phyloP scores from a whole-genome alignment of 2,113 vertebrate species.

The Semnornis frantzii region DNA sequence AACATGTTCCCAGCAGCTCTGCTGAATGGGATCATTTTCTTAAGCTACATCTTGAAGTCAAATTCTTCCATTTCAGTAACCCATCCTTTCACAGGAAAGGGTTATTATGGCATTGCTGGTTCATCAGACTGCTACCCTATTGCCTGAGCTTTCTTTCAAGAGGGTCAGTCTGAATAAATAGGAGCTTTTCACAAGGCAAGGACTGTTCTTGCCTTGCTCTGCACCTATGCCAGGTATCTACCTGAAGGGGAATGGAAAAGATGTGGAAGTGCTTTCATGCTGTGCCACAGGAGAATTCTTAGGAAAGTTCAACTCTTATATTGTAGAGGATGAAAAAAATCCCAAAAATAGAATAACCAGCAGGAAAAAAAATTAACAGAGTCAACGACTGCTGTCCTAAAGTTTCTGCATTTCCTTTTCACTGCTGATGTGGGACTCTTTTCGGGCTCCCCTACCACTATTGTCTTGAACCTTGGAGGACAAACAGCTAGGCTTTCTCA shows the following conservation, averaged over 20 bases:
- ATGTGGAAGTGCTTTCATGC: neutral
- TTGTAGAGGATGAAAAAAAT: neutral
- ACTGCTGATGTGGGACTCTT: neutral
- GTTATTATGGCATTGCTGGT: neutral
- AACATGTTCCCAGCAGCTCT: neutral
- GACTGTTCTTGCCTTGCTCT: neutral
- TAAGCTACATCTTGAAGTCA: neutral
- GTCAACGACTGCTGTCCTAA: neutral
- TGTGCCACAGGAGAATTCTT: neutral
- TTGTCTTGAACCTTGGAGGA: conserved; percentile 85
- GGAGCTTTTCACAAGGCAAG: neutral
- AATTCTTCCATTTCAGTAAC: neutral
- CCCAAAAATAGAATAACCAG: neutral
- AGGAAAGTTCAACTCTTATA: neutral
- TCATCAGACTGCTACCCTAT: neutral
- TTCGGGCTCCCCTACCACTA: conserved; percentile 63
- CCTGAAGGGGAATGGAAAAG: neutral
- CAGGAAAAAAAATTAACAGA: neutral
- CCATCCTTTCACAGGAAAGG: neutral
- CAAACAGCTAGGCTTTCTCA: conserved; percentile 78
- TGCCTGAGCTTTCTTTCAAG: neutral
- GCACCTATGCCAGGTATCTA: neutral
- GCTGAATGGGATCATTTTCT: neutral
- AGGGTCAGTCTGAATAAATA: neutral
- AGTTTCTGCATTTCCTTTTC: conserved; percentile 3